Percentiles rank a stretch among this genome's conserved stretches.
These are phyloP conservation scores for Lordiphosa andalusiaca DNA, from an alignment of 2,888 invertebrate genomes.

Conservation along the genomic window DNA sequence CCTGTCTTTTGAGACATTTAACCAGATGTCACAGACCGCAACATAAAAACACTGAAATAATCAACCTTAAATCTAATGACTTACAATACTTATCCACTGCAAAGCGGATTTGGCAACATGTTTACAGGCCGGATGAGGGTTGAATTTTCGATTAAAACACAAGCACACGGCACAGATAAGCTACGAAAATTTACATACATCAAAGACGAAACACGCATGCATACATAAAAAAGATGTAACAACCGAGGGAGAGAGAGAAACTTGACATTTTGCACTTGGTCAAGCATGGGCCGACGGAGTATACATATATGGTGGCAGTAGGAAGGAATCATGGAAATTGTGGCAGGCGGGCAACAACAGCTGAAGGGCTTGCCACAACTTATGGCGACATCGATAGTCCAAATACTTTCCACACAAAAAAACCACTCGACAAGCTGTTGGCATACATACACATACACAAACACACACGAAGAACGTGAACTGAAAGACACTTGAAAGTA, in stretches of 20 bases:
- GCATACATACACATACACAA: conserved; percentile 55
- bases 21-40: no score
- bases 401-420: conserved; percentile 52
- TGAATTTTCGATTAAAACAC: conserved; percentile 60
- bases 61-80: conserved; percentile 9
- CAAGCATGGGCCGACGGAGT: conserved; percentile 50
- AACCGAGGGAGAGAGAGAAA: conserved; percentile 30
- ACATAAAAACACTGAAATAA: conserved; percentile 8
- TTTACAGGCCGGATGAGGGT: conserved; percentile 36
- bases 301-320: conserved; percentile 14
- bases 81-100: not conserved
- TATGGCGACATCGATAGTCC: conserved; percentile 75
- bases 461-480: conserved; percentile 21
- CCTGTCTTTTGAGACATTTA: no score
- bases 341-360: conserved; percentile 20
- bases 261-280: conserved; percentile 73
- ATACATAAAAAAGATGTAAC: conserved; percentile 30
- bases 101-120: conserved; percentile 14
- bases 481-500: conserved; percentile 68
- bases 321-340: conserved; percentile 22
- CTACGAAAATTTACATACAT: conserved; percentile 64
- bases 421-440: conserved; percentile 78
- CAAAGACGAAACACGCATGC: conserved; percentile 39
- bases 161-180: conserved; percentile 51
- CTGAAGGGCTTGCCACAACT: conserved; percentile 66